Evolutionary conservation across 2,113 vertebrate genomes (phyloP).

Genomic region (Hemichromis elongatus): DNA sequence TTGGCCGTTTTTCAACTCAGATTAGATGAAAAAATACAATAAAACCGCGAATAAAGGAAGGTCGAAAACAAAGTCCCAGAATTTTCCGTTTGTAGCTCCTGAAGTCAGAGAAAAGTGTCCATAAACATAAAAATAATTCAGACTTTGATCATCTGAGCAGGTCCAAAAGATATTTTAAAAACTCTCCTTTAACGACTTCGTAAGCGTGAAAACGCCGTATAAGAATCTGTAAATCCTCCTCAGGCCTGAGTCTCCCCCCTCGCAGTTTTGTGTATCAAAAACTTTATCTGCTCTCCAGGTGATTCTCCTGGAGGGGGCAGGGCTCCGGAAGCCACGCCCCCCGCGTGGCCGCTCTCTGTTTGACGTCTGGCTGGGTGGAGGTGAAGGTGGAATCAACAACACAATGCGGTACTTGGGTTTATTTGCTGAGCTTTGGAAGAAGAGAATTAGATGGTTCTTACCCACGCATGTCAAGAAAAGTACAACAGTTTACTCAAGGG

Average conservation of each 20-base stretch:
- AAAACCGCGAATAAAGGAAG: background rate
- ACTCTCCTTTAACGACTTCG: background rate
- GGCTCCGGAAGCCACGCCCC: background rate
- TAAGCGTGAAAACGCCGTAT: background rate
- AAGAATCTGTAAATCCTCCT: background rate
- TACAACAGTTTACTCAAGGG: background rate
- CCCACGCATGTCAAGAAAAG: background rate
- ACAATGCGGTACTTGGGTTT: background rate
- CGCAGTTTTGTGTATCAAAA: background rate
- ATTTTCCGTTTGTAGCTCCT: background rate
- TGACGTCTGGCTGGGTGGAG: background rate
- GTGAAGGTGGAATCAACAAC: slow-evolving; percentile 4
- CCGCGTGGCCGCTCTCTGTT: background rate
- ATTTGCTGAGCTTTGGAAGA: background rate
- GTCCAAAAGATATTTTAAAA: background rate
- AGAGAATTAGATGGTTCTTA: background rate
- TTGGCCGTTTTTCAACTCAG: background rate
- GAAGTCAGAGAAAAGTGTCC: background rate
- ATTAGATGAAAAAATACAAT: background rate
- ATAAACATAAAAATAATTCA: background rate
- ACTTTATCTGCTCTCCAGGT: slow-evolving; percentile 12
- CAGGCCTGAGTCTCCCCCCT: fast-evolving
- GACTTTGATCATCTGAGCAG: background rate
- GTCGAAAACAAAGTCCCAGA: background rate
- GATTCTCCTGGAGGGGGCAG: background rate